phyloP scores from a whole-genome alignment of 2,113 vertebrate species.

The Gambusia holbrooki region DNA sequence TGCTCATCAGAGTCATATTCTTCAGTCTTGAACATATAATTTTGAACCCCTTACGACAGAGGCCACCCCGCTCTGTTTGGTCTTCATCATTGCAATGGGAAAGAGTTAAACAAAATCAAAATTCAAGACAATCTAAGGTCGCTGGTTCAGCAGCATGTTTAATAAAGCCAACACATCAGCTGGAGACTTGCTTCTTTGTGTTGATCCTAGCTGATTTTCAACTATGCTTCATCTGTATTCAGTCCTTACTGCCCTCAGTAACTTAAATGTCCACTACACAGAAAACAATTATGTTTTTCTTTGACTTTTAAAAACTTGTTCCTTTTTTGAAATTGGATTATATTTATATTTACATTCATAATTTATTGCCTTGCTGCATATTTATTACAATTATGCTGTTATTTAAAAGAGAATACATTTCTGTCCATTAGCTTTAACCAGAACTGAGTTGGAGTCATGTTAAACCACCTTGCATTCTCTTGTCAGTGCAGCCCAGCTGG shows the following conservation, averaged over 20 bases:
- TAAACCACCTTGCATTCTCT: slow-evolving; percentile 6
- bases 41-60: background rate
- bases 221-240: background rate
- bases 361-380: background rate
- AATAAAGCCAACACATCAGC: background rate
- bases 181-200: background rate
- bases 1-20: background rate
- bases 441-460: slow-evolving; percentile 3
- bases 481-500: slow-evolving; percentile 11
- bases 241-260: background rate
- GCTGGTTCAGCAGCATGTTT: background rate
- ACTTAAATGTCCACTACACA: background rate
- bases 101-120: too few relatives aligned
- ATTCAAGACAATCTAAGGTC: background rate
- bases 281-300: background rate
- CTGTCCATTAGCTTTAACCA: background rate
- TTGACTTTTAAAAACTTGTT: background rate
- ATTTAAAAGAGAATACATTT: background rate
- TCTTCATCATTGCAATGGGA: background rate
- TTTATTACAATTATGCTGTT: background rate
- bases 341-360: background rate
- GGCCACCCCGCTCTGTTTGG: background rate
- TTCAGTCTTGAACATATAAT: background rate
- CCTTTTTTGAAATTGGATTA: background rate
- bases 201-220: background rate